These are phyloP conservation scores for Prosopocoilus inquinatus DNA, from an alignment of 2,888 invertebrate genomes.

Conservation along the genomic window DNA sequence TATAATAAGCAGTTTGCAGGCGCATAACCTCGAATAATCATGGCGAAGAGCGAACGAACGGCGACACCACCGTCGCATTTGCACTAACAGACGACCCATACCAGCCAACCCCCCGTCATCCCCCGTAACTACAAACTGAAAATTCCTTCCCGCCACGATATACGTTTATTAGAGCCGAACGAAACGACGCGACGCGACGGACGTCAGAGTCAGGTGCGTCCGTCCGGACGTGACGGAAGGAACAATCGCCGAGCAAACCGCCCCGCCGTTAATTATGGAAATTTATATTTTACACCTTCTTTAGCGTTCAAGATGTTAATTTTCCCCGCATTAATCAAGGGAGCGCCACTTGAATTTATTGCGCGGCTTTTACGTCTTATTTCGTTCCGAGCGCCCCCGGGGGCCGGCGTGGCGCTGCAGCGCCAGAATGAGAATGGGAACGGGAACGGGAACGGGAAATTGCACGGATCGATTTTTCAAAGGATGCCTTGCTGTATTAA, in stretches of 20 bases:
- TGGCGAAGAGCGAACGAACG: not conserved
- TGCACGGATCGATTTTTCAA: too few species aligned
- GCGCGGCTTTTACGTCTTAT: too few species aligned
- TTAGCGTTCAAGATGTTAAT: not conserved
- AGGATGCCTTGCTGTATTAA: too few species aligned
- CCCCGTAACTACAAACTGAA: not conserved
- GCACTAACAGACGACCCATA: not conserved
- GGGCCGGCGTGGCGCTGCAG: too few species aligned
- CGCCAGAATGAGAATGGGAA: too few species aligned
- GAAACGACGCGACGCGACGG: not conserved
- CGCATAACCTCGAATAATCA: constrained; percentile 3
- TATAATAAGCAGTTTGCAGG: constrained; percentile 1
- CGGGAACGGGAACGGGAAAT: too few species aligned
- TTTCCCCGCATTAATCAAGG: not conserved
- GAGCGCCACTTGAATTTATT: not conserved
- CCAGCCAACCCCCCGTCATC: not conserved
- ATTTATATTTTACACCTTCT: not conserved
- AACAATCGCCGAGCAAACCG: not conserved
- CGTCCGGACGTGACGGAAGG: not conserved
- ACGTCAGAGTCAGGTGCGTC: not conserved
- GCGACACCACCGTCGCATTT: not conserved
- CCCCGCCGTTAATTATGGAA: constrained; percentile 1
- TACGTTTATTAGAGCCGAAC: not conserved
- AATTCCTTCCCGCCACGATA: not conserved
- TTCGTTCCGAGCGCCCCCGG: too few species aligned